These are phyloP conservation scores for Chelonia mydas DNA, from an alignment of 2,797 vertebrate species.

Conservation along the genomic window DNA sequence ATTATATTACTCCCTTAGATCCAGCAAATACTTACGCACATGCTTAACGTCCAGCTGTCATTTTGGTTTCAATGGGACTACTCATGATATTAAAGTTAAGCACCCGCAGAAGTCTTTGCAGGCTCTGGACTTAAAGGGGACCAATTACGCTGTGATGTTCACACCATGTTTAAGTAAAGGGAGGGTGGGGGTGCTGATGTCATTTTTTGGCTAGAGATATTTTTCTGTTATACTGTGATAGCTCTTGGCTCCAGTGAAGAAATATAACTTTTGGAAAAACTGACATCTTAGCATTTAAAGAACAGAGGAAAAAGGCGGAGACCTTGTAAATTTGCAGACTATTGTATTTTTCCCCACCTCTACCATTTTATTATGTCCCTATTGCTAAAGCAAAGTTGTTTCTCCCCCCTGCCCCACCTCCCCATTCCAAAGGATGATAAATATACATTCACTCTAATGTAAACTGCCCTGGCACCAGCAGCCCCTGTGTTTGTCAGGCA, in stretches of 20 bases:
- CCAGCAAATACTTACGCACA: not conserved
- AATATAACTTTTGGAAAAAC: not conserved
- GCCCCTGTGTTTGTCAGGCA: not conserved
- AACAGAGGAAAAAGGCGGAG: not conserved
- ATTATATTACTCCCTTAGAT: not conserved
- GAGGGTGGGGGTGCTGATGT: not conserved
- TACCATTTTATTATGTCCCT: not conserved
- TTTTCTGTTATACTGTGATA: not conserved
- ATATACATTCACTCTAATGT: not conserved
- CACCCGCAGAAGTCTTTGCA: not conserved
- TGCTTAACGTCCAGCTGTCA: not conserved
- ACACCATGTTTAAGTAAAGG: not conserved
- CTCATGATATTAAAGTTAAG: not conserved
- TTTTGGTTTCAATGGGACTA: not conserved
- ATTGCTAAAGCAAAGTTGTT: not conserved
- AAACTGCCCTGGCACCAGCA: not conserved
- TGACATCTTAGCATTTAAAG: not conserved
- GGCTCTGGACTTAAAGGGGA: not conserved
- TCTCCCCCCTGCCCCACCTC: not conserved
- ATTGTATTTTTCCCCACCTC: not conserved
- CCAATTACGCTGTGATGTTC: not conserved
- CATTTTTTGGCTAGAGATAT: not conserved
- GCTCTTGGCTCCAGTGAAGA: not conserved
- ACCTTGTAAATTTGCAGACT: accelerated
- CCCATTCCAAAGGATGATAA: not conserved